Evolutionary conservation across 2,888 invertebrate genomes (phyloP).

Genomic region (Dione vanillae): DNA sequence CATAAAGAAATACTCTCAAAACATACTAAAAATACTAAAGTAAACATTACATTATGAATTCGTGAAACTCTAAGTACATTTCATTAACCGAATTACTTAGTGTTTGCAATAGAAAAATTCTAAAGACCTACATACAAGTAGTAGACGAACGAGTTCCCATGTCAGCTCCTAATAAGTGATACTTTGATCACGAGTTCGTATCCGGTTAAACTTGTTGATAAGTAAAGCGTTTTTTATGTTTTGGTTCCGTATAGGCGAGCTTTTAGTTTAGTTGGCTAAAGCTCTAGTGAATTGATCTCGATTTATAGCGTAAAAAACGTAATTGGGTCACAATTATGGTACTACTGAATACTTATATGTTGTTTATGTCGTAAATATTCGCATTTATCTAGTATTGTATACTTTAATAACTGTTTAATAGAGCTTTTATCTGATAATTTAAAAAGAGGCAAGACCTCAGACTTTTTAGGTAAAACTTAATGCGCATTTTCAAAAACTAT

Average conservation of each 20-base stretch:
- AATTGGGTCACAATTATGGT: neutral
- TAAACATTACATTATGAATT: constrained; percentile 10
- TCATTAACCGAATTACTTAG: constrained; percentile 7
- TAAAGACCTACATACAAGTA: constrained; percentile 36
- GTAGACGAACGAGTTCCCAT: constrained; percentile 12
- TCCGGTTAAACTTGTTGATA: constrained; percentile 38
- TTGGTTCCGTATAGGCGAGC: constrained; percentile 36
- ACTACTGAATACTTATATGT: neutral
- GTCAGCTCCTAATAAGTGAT: constrained; percentile 34
- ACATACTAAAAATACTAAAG: neutral
- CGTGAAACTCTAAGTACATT: neutral
- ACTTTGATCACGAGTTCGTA: constrained; percentile 23
- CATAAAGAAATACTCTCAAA: neutral
- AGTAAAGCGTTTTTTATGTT: constrained; percentile 35
- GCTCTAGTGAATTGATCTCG: constrained; percentile 3
- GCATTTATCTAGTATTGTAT: too few relatives aligned
- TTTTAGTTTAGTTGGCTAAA: constrained; percentile 16
- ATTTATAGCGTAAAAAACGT: neutral
- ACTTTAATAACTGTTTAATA: too few relatives aligned
- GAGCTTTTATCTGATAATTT: too few relatives aligned
- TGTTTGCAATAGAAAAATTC: constrained; percentile 16
- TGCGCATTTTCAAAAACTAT: too few relatives aligned
- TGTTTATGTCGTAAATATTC: too few relatives aligned
- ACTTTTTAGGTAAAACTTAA: too few relatives aligned
- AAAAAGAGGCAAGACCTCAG: too few relatives aligned